Conservation (phyloP, 2,888 invertebrate species). For the Folsomia manolachei region DNA sequence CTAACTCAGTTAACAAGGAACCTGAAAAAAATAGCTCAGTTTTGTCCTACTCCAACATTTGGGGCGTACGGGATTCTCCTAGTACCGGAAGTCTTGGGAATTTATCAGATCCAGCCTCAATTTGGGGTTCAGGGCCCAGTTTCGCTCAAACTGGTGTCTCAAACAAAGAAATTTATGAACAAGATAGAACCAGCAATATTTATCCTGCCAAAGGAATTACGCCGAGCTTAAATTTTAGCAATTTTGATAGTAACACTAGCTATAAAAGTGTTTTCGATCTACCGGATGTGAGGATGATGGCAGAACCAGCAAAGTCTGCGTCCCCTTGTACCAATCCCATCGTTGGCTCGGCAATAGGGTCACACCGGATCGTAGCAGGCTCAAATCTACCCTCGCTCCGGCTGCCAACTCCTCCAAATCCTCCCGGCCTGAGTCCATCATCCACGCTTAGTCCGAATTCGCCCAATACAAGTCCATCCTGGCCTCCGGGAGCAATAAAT, state of each 20-base stretch:
- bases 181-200: background rate
- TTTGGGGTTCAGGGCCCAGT: background rate
- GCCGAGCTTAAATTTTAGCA: background rate
- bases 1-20: background rate
- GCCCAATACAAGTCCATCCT: background rate
- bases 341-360: background rate
- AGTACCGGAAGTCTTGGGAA: background rate
- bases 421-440: background rate
- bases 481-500: background rate
- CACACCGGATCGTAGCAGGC: background rate
- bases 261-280: constrained; percentile 12
- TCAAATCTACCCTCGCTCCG: background rate
- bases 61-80: background rate
- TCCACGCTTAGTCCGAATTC: background rate
- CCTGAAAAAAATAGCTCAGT: background rate
- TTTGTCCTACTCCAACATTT: background rate
- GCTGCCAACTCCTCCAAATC: background rate
- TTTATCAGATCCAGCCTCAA: constrained; percentile 1
- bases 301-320: background rate
- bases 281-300: constrained; percentile 7
- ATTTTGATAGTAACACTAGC: background rate
- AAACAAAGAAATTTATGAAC: background rate
- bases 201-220: background rate
- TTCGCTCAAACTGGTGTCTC: background rate
- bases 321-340: background rate